Base-by-base conservation (phyloP, 2,888 invertebrate genomes). In the Sericinus montela region DNA sequence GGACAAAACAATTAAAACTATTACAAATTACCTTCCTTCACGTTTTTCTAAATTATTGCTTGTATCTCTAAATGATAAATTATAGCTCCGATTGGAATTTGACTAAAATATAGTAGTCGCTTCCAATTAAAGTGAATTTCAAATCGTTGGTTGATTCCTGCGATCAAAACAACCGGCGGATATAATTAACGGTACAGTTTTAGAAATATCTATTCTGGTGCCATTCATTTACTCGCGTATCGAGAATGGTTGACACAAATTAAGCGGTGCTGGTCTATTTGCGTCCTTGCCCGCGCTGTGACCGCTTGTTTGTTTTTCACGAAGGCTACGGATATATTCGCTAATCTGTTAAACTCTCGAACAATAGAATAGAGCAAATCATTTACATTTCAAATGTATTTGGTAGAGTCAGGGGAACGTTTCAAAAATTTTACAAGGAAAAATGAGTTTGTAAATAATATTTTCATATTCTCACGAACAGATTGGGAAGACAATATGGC, bases 111-210 rank as follows among this genome's bases (percentile, higher is more conserved):
- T 53, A 51, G 56, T 62, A 59, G 54, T 53, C 57, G 53, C 48
- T 39, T 51, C 48, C 54, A 57, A 54, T 60, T 58, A 53, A 50
- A 56, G 54, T 41, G 29, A 43, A 7, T 51, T 19, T 53, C 25
- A 49, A 57, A 49, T 51, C 53, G 55, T 55, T 58, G 55, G 57
- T 60, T 60, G 54, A 58, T 58, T 54, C 35, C 39, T 48, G 45
- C 52, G 55, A 67, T 67, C 62, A 64, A 64, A 73, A 72, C 60
- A 59, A 61, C 52, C 56, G 53, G 43, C 53, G 62, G 55, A 53
- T 72, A 72, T 69, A 73, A 74, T 76, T 75, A 76, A 72, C 58
- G 36, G 54, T 51, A 65, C 71, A 45, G 56, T 69, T 75, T 72
- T 72, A 76, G 65, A 65, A 43, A 44, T 48, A 48, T 58, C 72